Evolutionary conservation across 1,140 invertebrate species (phyloP), one percentile per base, ranked within the genome.

Genomic region (Kradibia gibbosae): DNA sequence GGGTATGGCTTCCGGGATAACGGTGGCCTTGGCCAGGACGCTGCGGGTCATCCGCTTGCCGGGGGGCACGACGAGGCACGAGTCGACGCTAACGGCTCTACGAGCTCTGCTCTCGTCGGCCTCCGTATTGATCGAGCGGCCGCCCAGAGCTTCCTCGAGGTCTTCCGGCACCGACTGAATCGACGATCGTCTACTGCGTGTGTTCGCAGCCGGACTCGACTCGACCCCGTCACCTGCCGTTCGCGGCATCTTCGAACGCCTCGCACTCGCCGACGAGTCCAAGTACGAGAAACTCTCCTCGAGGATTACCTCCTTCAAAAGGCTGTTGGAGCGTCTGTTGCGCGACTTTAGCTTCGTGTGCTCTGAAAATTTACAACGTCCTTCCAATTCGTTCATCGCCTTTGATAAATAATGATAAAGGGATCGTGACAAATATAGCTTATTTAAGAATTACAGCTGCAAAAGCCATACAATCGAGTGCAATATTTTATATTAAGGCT

Each of bases 121-220:
- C 31, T 74, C 5, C 55, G 10, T 17, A 60, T 31, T 45, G 0
- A 62, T 31, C 8, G 53, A 45, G 77, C 83, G 85, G 8, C 82
- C 71, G 17, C 77, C 82, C 0, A 87, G 13, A 57, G 86, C 82
- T 4, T 88, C 84, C 10, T 88, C 88, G 0, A 86, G 55, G 36
- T 90, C 89, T 22, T 89, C 89, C 2, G 89, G 88, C 62, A 89
- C 85, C 0, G 88, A 86, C 1, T 85, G 83, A 60, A 88, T 83
- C 22, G 88, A 89, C 0, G 82, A 70, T n/a, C 86, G 83, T 36
- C 88, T 84, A 79, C 65, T 85, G 22, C 88, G 84, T 1, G 85
- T 85, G 10, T 85, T 88, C 0, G 36, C 50, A 10, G 83, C 78
- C 17, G 86, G 83, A 80, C 81, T 87, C 2, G 48, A 82, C 11